Evolutionary conservation across 2,113 vertebrate species (phyloP), one percentile per base, ranked within the genome.

Genomic region (Eira barbara): DNA sequence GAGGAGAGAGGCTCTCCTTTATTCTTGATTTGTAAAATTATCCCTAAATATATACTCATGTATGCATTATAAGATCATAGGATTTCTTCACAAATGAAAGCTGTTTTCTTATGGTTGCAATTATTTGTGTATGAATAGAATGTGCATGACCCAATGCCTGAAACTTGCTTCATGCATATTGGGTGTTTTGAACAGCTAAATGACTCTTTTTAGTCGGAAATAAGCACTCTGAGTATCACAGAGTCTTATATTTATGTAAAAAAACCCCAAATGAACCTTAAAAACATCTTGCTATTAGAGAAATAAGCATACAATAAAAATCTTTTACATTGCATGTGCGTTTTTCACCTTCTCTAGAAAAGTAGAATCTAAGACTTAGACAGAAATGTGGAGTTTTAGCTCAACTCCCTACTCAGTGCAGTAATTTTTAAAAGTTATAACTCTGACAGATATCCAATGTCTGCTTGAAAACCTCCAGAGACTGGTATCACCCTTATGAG

Each of bases 331-430:
- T 78, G 57, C 14, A 17, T 73, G 29, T 67, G 8, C 29, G 2
- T 31, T 59, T 83, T 89, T 97, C 52, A 89, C 89, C 92, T 95
- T 82, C 92, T 92, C 52, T 71, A 52, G 27, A 96, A 92, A 85
- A 90, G 31, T 65, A 59, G 71, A 65, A 74, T 69, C n/a, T 61
- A 15, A 74, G 47, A 83, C 27, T 90, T 83, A 74, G 88, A 61
- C 59, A 89, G 67, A 79, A 93, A 65, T 5, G 29, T 52, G 49
- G 55, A 69, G 14, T 55, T 90, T 86, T 52, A 73, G 47, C 45
- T 13, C 36, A 90, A 34, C 47, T 93, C 65, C 84, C 9, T 1
- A 88, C 20, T 52, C 29, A 79, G 34, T 71, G 11, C 31, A 90
- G 21, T 71, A 49, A 76, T 87, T 87, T 91, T 83, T 39, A 65